phyloP scores from a whole-genome alignment of 1,140 invertebrate species.

The Calliphora vicina region DNA sequence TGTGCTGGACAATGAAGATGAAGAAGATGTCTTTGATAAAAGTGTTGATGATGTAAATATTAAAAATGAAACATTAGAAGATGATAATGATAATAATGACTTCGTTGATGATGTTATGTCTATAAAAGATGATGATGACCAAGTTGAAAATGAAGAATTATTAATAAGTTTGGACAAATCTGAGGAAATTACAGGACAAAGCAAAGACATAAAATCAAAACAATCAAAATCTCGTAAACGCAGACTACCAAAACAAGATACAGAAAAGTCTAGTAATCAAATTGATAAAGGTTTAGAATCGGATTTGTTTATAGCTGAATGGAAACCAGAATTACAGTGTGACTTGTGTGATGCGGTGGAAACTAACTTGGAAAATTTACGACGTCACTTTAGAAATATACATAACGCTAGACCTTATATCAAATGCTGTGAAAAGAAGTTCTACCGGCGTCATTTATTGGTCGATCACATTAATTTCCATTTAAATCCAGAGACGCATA shows the following conservation, averaged over 20 bases:
- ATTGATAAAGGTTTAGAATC: background rate
- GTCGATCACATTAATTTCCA: background rate
- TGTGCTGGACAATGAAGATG: background rate
- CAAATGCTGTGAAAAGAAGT: background rate
- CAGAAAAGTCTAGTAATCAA: background rate
- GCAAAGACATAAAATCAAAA: no score
- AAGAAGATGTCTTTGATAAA: background rate
- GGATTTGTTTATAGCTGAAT: background rate
- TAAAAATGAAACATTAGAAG: background rate
- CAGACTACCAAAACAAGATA: background rate
- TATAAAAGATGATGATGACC: no score
- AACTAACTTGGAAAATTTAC: background rate
- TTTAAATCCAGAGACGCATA: background rate
- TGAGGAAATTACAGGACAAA: no score
- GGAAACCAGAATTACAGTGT: background rate
- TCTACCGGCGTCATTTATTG: background rate
- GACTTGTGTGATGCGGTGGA: background rate
- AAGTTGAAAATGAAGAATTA: no score
- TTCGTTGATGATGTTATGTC: no score
- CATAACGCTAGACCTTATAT: background rate
- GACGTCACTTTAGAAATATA: background rate
- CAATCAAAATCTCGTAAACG: no score
- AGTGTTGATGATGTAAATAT: no score
- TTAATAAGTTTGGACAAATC: no score
- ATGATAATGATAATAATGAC: constrained; percentile 9